Evolutionary conservation across 2,797 vertebrate genomes (phyloP), one percentile per base, ranked within the genome.

Genomic region (Peromyscus eremicus): DNA sequence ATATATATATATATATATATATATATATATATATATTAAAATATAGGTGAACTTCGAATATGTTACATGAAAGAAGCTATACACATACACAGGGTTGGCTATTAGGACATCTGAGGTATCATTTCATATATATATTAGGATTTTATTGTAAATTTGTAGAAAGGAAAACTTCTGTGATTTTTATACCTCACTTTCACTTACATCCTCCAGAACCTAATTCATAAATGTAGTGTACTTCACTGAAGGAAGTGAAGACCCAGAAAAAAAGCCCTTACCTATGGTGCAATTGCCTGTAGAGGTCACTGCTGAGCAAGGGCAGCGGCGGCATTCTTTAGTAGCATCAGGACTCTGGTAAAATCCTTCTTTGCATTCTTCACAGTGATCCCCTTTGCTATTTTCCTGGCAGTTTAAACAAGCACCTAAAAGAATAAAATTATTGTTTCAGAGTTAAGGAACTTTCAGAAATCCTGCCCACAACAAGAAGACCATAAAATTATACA

Each of bases 311-410:
- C 99, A 99, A 12, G 99, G 99, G 95, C 99, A 99, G 13, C 91
- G 99, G 17, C 97, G 97, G 97, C 99, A 99, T 98, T 97, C 70
- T 0, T 98, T 98, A 7, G 95, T 92, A 83, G 85, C 97, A 0
- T 94, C 91, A 13, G 96, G 40, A 60, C 96, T 98, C 71, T 94
- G 98, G 98, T 99, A 99, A 98, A 99, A 99, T 32, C 98, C 98
- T 7, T 99, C 98, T 98, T 98, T 98, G 98, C 99, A 99, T 97
- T 99, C 99, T 98, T 99, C 99, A 89, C 99, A 99, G 98, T 99
- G 99, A 86, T 96, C 64, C 82, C 99, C 99, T 97, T 99, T 97
- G 0, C 99, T 99, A 98, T 99, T 99, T 4, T 98, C 99, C 97
- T 99, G 99, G 98, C 99, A 99, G 97, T 99, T 98, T 98, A 99